Evolutionary conservation across 2,113 vertebrate species (phyloP).

Genomic region (Sclerurus mexicanus): DNA sequence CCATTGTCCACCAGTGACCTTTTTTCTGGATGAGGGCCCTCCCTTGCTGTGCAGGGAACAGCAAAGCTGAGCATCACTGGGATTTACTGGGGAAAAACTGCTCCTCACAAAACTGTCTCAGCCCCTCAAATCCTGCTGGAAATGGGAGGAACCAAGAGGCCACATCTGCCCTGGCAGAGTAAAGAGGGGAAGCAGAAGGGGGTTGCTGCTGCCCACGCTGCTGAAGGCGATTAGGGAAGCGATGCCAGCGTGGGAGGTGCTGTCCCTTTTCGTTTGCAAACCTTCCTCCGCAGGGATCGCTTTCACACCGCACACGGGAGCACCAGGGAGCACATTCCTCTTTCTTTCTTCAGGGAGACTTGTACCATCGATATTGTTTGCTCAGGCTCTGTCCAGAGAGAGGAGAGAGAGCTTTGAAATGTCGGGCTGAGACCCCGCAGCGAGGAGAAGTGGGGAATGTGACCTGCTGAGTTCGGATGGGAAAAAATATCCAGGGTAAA

Average conservation of each 20-base stretch:
- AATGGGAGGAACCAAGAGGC: neutral
- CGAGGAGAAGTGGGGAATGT: neutral
- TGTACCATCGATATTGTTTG: neutral
- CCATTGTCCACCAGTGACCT: neutral
- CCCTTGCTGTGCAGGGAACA: neutral
- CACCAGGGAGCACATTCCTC: neutral
- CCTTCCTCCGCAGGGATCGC: neutral
- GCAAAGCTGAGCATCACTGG: neutral
- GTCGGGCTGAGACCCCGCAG: neutral
- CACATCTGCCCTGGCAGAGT: neutral
- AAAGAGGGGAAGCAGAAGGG: neutral
- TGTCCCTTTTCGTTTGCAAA: neutral
- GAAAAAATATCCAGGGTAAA: neutral
- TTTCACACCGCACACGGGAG: neutral
- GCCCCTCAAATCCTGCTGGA: neutral
- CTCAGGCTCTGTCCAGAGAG: neutral
- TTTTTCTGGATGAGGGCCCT: accelerated
- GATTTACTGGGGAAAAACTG: neutral
- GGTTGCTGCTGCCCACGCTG: accelerated
- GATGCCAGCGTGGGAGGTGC: neutral
- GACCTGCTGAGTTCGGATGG: neutral
- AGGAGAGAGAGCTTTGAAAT: neutral
- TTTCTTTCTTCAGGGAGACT: neutral
- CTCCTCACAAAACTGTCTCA: neutral
- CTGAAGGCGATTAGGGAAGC: neutral